These are phyloP conservation scores for Temnothorax curvispinosus DNA, from an alignment of 1,140 invertebrate species.

Conservation along the genomic window DNA sequence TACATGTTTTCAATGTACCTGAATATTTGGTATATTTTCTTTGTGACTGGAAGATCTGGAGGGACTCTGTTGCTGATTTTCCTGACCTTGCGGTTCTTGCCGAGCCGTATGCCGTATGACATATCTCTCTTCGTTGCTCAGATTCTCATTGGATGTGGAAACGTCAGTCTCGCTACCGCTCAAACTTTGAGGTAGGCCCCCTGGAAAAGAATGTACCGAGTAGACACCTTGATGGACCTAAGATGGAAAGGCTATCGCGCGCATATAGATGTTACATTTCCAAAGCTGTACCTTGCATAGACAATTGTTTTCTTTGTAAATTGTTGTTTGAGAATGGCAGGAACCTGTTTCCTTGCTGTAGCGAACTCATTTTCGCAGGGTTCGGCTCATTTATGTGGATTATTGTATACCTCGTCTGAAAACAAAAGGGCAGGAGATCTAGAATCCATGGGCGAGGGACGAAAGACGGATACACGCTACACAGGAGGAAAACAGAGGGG, in stretches of 20 bases:
- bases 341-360: conserved; percentile 85
- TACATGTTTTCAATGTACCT: conserved; percentile 69
- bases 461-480: too few species aligned
- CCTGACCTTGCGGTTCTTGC: conserved; percentile 97
- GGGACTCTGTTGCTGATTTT: conserved; percentile 88
- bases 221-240: conserved; percentile 9
- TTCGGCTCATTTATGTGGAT: conserved; percentile 79
- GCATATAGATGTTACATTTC: not conserved
- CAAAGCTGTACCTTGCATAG: conserved; percentile 82
- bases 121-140: conserved; percentile 94
- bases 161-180: conserved; percentile 96
- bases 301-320: conserved; percentile 85
- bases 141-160: conserved; percentile 95
- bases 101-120: conserved; percentile 93
- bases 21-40: conserved; percentile 86
- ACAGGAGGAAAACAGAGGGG: not conserved
- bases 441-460: not conserved
- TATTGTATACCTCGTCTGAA: conserved; percentile 77
- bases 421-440: not conserved
- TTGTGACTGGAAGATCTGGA: conserved; percentile 85
- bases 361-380: conserved; percentile 84
- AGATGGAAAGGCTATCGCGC: not conserved
- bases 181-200: conserved; percentile 90
- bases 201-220: conserved; percentile 71
- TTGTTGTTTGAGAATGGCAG: conserved; percentile 84